Conservation (phyloP, 1,140 invertebrate species). For the Cotesia glomerata region DNA sequence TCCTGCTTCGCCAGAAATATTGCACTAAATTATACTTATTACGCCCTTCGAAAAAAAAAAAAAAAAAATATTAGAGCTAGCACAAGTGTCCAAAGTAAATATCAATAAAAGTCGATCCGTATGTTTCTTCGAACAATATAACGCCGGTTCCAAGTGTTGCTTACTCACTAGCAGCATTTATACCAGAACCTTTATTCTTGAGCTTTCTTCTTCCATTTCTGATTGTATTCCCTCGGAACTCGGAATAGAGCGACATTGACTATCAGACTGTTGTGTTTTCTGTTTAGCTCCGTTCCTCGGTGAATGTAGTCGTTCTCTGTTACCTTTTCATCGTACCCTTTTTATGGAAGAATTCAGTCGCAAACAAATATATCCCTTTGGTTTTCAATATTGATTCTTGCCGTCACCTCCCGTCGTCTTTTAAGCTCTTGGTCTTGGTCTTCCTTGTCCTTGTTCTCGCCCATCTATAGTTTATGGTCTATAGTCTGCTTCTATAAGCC, state of each 20-base stretch:
- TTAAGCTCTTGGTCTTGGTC: not conserved
- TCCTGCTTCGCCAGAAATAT: no score
- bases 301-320: not conserved
- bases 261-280: not conserved
- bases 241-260: no score
- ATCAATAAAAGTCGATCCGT: conserved; percentile 1
- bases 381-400: conserved; percentile 28
- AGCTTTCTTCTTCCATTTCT: not conserved
- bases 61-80: not conserved
- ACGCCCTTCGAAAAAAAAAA: not conserved
- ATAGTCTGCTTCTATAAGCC: no score
- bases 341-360: not conserved
- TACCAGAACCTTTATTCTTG: not conserved
- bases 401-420: not conserved
- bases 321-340: not conserved
- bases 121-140: not conserved
- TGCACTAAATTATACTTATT: not conserved
- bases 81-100: not conserved
- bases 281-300: not conserved
- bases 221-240: not conserved
- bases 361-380: conserved; percentile 29
- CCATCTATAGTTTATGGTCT: not conserved
- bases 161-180: not conserved
- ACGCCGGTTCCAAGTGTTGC: not conserved
- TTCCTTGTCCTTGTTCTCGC: not conserved